A percentile compares a stretch with the other conserved stretches of the same genome.
These are phyloP conservation scores for Colletes latitarsis DNA, from an alignment of 1,140 invertebrate genomes.

Conservation along the genomic window DNA sequence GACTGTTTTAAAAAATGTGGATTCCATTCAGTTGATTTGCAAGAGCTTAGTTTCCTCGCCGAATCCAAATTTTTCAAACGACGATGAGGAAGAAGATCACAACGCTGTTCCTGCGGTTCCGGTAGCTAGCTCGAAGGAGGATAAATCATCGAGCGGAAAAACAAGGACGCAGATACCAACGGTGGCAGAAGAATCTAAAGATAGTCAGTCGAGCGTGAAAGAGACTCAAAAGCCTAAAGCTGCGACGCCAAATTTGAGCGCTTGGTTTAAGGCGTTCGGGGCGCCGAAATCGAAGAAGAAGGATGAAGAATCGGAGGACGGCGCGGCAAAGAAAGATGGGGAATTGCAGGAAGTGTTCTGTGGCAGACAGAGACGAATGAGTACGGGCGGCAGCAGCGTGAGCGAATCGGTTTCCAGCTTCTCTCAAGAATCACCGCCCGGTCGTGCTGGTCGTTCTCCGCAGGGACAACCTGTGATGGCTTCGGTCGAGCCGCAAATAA, in stretches of 20 bases:
- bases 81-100: slow-evolving; percentile 76
- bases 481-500: slow-evolving; percentile 71
- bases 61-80: slow-evolving; percentile 75
- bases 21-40: slow-evolving; percentile 78
- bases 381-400: slow-evolving; percentile 78
- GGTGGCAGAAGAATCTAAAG: slow-evolving; percentile 62
- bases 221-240: slow-evolving; percentile 76
- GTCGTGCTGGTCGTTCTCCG: slow-evolving; percentile 71
- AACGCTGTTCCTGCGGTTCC: slow-evolving; percentile 23
- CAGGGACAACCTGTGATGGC: slow-evolving; percentile 72
- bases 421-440: slow-evolving; percentile 77
- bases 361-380: slow-evolving; percentile 74
- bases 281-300: slow-evolving; percentile 85
- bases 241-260: slow-evolving; percentile 92
- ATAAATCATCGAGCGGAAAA: slow-evolving; percentile 52
- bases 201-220: slow-evolving; percentile 68
- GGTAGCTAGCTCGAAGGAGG: slow-evolving; percentile 51
- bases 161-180: slow-evolving; percentile 40
- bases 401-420: slow-evolving; percentile 79
- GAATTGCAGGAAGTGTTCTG: slow-evolving; percentile 67
- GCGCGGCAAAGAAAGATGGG: slow-evolving; percentile 68
- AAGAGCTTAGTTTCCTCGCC: slow-evolving; percentile 78
- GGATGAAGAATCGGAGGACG: slow-evolving; percentile 71
- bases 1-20: slow-evolving; percentile 86
- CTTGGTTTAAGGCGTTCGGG: slow-evolving; percentile 95